phyloP scores from a whole-genome alignment of 2,113 vertebrate genomes.

The Gobiocypris rarus region DNA sequence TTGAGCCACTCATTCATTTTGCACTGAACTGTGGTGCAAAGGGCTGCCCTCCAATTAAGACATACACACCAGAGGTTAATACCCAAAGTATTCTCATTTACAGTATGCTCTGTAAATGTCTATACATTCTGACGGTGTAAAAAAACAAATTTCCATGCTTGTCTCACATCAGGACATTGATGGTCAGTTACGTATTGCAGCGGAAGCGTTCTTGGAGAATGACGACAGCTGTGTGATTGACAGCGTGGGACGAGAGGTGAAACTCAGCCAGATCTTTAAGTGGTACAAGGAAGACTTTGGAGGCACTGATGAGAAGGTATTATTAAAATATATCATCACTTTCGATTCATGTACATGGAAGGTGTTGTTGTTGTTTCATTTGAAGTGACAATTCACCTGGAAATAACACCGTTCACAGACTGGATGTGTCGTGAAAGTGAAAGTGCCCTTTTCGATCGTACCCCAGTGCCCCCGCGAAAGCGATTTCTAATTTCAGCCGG shows the following conservation, averaged over 20 bases:
- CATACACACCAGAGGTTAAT: conserved; percentile 75
- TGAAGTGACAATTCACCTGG: neutral
- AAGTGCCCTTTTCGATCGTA: too few species aligned
- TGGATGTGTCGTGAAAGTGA: too few species aligned
- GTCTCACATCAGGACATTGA: conserved; percentile 72
- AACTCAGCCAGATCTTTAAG: conserved; percentile 81
- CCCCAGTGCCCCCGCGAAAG: too few species aligned
- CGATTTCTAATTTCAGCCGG: too few species aligned
- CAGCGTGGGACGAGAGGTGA: conserved; percentile 73
- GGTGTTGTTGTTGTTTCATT: neutral
- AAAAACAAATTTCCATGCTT: too few species aligned
- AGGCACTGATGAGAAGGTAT: conserved; percentile 79
- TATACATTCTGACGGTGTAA: neutral
- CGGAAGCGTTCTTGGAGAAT: conserved; percentile 79
- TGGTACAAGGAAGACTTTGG: conserved; percentile 83
- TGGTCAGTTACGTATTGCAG: conserved; percentile 74
- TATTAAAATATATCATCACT: neutral
- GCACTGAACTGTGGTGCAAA: conserved; percentile 79
- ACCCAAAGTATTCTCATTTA: neutral
- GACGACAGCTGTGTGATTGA: conserved; percentile 75
- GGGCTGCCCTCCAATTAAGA: conserved; percentile 80
- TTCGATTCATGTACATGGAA: neutral
- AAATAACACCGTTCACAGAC: too few species aligned
- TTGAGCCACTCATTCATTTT: conserved; percentile 81
- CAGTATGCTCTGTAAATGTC: neutral